Conservation (phyloP, 2,113 vertebrate genomes). For the Psettodes erumei region DNA sequence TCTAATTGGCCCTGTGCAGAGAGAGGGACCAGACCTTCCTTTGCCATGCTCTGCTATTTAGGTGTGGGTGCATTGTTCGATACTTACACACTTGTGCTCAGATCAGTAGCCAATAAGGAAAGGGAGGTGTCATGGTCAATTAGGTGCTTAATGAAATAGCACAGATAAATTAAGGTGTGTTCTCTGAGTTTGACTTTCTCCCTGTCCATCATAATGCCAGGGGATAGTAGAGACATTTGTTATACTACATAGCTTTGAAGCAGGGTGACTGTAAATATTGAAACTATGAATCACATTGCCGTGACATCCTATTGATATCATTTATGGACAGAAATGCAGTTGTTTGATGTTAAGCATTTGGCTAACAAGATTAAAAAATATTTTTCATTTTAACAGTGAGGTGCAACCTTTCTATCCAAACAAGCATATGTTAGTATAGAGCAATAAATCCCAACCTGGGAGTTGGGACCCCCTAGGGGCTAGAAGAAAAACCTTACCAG, state of each 20-base stretch:
- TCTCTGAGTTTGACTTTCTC: constrained; percentile 5
- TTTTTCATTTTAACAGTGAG: neutral
- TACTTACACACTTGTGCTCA: constrained; percentile 67
- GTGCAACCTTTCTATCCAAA: no score
- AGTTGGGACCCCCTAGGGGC: neutral
- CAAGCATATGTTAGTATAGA: neutral
- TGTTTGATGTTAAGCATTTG: no score
- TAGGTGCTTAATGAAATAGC: constrained; percentile 60
- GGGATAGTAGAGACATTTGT: constrained; percentile 2
- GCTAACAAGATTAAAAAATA: neutral
- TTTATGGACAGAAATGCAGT: no score
- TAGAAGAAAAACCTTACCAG: neutral
- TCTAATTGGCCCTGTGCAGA: constrained; percentile 75
- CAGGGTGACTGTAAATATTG: no score
- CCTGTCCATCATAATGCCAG: constrained; percentile 27
- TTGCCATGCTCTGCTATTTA: constrained; percentile 52
- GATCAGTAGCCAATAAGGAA: constrained; percentile 53
- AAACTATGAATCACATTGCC: no score
- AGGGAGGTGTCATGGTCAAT: constrained; percentile 51
- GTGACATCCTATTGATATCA: neutral
- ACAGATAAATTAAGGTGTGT: constrained; percentile 50
- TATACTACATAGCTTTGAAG: neutral
- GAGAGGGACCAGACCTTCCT: constrained; percentile 53
- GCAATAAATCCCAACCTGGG: neutral
- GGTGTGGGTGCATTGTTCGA: constrained; percentile 48